phyloP scores from a whole-genome alignment of 2,888 invertebrate species.

The Myopa tessellatipennis region DNA sequence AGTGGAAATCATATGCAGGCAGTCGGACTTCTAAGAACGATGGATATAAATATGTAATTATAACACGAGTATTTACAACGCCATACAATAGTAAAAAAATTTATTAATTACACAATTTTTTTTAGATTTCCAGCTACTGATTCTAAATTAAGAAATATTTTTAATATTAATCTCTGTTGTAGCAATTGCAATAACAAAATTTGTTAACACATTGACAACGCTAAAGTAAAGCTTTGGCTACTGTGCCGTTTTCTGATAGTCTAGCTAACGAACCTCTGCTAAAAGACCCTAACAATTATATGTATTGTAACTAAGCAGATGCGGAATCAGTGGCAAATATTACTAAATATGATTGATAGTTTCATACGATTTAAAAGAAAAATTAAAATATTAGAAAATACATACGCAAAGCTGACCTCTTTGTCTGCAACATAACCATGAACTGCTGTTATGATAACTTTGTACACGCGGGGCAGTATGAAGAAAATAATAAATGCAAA shows the following conservation, averaged over 20 bases:
- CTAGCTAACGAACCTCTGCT: too few relatives aligned
- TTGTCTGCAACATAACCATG: conserved; percentile 56
- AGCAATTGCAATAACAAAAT: neutral
- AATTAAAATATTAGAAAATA: too few relatives aligned
- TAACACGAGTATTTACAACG: neutral
- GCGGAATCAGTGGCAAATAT: too few relatives aligned
- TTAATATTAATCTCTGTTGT: neutral
- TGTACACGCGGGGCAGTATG: conserved; percentile 55
- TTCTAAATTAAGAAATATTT: neutral
- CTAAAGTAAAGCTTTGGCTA: too few relatives aligned
- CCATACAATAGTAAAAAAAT: too few relatives aligned
- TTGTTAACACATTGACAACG: too few relatives aligned
- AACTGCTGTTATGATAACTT: conserved; percentile 53
- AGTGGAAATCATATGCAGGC: conserved; percentile 50
- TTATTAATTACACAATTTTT: too few relatives aligned
- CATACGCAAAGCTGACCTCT: conserved; percentile 50
- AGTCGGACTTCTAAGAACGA: conserved; percentile 53
- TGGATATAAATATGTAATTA: neutral
- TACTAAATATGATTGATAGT: neutral
- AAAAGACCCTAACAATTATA: too few relatives aligned
- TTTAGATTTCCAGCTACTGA: neutral
- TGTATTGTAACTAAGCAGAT: neutral
- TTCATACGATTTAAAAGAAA: neutral
- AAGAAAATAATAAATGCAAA: conserved; percentile 54
- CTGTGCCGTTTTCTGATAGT: too few relatives aligned